These are phyloP conservation scores for Oryzaephilus surinamensis DNA, from an alignment of 1,140 invertebrate species.

Conservation along the genomic window DNA sequence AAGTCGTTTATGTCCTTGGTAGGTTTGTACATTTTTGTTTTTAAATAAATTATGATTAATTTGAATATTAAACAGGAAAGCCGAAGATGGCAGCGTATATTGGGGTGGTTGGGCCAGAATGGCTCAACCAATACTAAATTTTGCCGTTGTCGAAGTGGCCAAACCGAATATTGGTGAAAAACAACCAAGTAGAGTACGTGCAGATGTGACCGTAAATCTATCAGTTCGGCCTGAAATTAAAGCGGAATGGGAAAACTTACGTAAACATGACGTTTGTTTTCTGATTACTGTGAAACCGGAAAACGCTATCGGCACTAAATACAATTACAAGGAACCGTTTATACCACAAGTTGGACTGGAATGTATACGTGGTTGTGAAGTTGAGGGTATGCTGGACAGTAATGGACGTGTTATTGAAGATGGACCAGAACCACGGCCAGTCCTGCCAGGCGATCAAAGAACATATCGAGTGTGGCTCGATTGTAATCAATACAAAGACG, in stretches of 20 bases:
- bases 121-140: constrained; percentile 89
- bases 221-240: constrained; percentile 86
- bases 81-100: constrained; percentile 76
- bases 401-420: constrained; percentile 96
- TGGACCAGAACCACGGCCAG: constrained; percentile 79
- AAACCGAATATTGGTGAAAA: constrained; percentile 88
- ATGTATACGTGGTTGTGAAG: constrained; percentile 93
- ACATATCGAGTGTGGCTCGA: constrained; percentile 92
- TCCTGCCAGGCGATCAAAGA: constrained; percentile 76
- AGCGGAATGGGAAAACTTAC: constrained; percentile 90
- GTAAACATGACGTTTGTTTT: constrained; percentile 98
- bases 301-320: constrained; percentile 72
- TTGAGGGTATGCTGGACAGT: constrained; percentile 96
- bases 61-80: constrained; percentile 45
- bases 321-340: constrained; percentile 72
- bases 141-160: constrained; percentile 90
- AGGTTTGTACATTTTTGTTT: constrained; percentile 24
- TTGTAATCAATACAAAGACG: constrained; percentile 90
- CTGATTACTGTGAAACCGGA: constrained; percentile 82
- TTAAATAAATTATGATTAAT: neutral
- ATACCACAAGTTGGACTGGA: constrained; percentile 83
- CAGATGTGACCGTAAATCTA: constrained; percentile 88
- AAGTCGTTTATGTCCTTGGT: constrained; percentile 89
- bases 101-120: constrained; percentile 98
- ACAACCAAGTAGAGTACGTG: constrained; percentile 85